phyloP scores from a whole-genome alignment of 2,113 vertebrate genomes.

The Platysternon megacephalum region DNA sequence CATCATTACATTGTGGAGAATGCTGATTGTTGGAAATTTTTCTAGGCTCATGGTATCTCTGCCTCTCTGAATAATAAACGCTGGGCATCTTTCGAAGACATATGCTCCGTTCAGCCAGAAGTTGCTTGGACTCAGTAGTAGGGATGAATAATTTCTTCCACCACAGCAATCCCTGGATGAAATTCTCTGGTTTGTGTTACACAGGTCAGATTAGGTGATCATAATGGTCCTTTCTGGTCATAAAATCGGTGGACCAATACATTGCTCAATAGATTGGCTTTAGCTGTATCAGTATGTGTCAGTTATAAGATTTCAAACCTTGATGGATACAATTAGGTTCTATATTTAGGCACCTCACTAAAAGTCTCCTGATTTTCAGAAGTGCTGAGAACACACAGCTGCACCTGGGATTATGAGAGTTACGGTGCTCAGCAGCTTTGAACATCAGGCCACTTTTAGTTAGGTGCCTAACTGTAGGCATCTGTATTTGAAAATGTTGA shows the following conservation, averaged over 20 bases:
- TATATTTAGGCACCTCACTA: background rate
- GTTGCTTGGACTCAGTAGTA: background rate
- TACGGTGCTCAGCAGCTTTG: background rate
- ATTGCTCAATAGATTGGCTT: background rate
- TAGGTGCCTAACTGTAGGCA: background rate
- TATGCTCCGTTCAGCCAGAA: background rate
- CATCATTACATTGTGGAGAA: background rate
- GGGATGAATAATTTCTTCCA: background rate
- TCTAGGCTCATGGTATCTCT: background rate
- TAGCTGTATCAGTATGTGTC: background rate
- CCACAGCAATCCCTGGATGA: background rate
- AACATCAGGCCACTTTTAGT: background rate
- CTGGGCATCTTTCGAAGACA: background rate
- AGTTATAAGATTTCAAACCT: background rate
- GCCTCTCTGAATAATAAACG: background rate
- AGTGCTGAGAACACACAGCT: background rate
- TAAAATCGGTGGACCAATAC: background rate
- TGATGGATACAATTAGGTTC: background rate
- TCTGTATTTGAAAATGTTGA: background rate
- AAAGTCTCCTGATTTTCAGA: background rate
- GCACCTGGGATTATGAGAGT: background rate
- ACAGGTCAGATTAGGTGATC: background rate
- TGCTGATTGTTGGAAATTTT: background rate
- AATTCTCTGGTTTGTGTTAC: background rate
- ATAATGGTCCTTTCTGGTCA: background rate